Evolutionary conservation across 2,888 invertebrate species (phyloP), one percentile per base, ranked within the genome.

Genomic region (Oxyscelio sp.): DNA sequence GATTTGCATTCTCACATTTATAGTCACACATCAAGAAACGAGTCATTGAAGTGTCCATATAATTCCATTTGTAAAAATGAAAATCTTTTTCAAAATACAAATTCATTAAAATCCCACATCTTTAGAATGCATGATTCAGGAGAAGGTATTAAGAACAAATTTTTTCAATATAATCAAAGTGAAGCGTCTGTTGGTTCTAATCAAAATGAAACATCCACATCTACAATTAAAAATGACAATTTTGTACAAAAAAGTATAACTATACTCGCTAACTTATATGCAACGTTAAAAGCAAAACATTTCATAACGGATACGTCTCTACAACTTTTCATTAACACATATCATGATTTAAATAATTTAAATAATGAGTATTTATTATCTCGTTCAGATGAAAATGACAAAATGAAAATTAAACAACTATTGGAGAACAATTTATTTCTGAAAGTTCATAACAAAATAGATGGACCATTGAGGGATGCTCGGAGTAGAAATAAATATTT

Each of bases 171-270:
- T n/a, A n/a, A n/a, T n/a, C n/a, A n/a, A n/a, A n/a, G n/a, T n/a
- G n/a, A n/a, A n/a, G n/a, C n/a, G n/a, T n/a, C n/a, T n/a, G n/a
- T n/a, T n/a, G n/a, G n/a, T n/a, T n/a, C n/a, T n/a, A n/a, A n/a
- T n/a, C n/a, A n/a, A n/a, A n/a, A n/a, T n/a, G n/a, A n/a, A n/a
- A n/a, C n/a, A n/a, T n/a, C n/a, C n/a, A n/a, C n/a, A n/a, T n/a
- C n/a, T n/a, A n/a, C n/a, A n/a, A 40, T 40, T n/a, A 40, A 13
- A 40, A 27, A 48, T 24, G 3, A 22, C 48, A 11, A 2, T 45
- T 66, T n/a, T n/a, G 38, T 24, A 54, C 38, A 66, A 24, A 34
- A 66, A 40, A 54, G 66, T 66, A 52, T 66, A n/a, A 50, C 6
- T 66, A 38, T 54, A 45, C 54, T 66, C 11, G 3, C 52, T 1